Conservation (phyloP, 2,888 invertebrate genomes). For the Folsomia candida region DNA sequence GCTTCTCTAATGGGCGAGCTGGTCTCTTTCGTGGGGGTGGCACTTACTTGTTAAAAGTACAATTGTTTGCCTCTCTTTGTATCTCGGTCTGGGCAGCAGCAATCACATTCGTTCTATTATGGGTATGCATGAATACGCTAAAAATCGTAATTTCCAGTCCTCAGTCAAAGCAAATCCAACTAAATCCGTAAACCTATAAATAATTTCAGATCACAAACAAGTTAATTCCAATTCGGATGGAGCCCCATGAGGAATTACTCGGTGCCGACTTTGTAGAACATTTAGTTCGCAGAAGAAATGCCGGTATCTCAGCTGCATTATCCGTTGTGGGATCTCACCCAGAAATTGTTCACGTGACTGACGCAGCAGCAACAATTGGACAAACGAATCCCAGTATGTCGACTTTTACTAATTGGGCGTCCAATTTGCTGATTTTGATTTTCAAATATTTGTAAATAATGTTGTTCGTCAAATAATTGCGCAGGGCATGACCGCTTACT, state of each 20-base stretch:
- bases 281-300: conserved; percentile 49
- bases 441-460: too few relatives aligned
- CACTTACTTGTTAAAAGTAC: conserved; percentile 55
- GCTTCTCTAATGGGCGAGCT: conserved; percentile 54
- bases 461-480: too few relatives aligned
- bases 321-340: conserved; percentile 34
- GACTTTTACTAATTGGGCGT: too few relatives aligned
- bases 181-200: too few relatives aligned
- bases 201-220: conserved; percentile 52
- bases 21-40: conserved; percentile 56
- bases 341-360: conserved; percentile 17
- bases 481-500: neutral
- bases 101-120: conserved; percentile 53
- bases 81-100: conserved; percentile 54
- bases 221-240: conserved; percentile 53
- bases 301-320: conserved; percentile 42
- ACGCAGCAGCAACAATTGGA: conserved; percentile 25
- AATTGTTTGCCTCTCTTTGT: conserved; percentile 53
- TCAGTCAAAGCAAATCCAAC: too few relatives aligned
- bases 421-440: too few relatives aligned
- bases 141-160: neutral
- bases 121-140: conserved; percentile 51
- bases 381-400: conserved; percentile 33
- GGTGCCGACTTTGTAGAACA: conserved; percentile 56
- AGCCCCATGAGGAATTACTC: conserved; percentile 54